phyloP scores from a whole-genome alignment of 1,140 invertebrate species.

The Paraescarpia echinospica region DNA sequence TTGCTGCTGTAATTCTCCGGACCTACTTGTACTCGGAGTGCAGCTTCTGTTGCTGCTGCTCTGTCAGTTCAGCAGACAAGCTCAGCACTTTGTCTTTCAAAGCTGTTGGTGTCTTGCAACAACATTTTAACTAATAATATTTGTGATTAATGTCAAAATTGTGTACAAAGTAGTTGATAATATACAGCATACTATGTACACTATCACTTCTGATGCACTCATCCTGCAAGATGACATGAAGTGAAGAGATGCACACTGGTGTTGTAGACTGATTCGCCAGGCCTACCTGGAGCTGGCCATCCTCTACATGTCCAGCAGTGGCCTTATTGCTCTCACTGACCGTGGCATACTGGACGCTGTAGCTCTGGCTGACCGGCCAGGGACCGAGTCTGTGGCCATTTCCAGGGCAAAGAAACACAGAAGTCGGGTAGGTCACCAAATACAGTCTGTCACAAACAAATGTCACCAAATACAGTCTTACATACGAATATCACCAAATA shows the following conservation, averaged over 20 bases:
- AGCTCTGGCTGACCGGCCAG: not conserved
- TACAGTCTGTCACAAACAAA: not conserved
- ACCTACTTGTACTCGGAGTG: no score
- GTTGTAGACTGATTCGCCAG: constrained; percentile 50
- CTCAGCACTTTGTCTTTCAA: no score
- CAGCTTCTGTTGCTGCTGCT: no score
- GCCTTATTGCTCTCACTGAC: constrained; percentile 27
- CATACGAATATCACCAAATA: not conserved
- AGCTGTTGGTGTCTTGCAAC: no score
- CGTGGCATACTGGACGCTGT: not conserved
- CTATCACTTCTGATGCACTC: not conserved
- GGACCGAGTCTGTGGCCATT: not conserved
- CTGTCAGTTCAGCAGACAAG: no score
- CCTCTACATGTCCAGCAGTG: constrained; percentile 47
- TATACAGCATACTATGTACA: no score
- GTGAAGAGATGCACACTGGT: not conserved
- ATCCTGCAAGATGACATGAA: not conserved
- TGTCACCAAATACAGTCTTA: not conserved
- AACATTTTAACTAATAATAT: no score
- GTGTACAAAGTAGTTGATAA: no score
- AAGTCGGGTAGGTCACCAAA: not conserved
- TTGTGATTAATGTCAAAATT: no score
- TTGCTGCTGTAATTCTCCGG: no score
- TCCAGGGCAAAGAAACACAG: not conserved
- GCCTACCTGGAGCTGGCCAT: constrained; percentile 54